Base-by-base conservation (phyloP, 2,113 vertebrate species). In the Stictonetta naevosa region DNA sequence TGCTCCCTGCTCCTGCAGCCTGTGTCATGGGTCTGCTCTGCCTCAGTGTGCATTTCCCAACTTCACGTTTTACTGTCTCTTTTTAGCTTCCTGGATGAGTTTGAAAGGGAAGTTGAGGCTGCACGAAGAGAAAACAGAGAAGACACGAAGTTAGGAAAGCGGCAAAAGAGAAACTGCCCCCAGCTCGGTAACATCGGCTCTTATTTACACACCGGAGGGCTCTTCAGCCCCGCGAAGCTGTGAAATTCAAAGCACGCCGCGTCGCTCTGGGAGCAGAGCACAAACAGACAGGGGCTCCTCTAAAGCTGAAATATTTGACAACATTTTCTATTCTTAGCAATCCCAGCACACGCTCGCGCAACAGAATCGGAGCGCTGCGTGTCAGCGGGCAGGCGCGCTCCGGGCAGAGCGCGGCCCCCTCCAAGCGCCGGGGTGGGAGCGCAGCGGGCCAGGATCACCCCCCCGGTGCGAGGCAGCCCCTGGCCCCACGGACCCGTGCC, bases 131-230 rank as follows among this genome's bases (percentile, higher is more conserved):
- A 91, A 72, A 84, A 12, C 52, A 46, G 78, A 87, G 78, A 31
- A 76, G 91, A 53, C 59, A 14, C 1, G 4, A 83, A 42, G 19
- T 20, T 13, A 68, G 81, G 94, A 73, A 63, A 79, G 91, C 79
- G 59, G 90, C 92, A 67, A 68, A 59, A 73, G 82, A 72, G 90
- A 80, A 90, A 25, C 25, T 23, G 82, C 87, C 90, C 34, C 25
- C 11, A 2, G 91, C 71, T 56, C 34, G 6, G 77, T 3, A 46
- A 22, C 7, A 25, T 11, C 23, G 5, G 28, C 3, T 1, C 84
- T 73, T 66, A 67, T 95, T 95, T 77, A 92, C 87, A 25, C 87
- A 14, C 94, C 83, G 6, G 48, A 93, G 91, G 84, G 95, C 94
- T 90, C 95, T 95, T 66, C 92, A 94, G 84, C 67, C 87, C 67